These are phyloP conservation scores for Molorchus minor DNA, from an alignment of 2,888 invertebrate genomes.

Conservation along the genomic window DNA sequence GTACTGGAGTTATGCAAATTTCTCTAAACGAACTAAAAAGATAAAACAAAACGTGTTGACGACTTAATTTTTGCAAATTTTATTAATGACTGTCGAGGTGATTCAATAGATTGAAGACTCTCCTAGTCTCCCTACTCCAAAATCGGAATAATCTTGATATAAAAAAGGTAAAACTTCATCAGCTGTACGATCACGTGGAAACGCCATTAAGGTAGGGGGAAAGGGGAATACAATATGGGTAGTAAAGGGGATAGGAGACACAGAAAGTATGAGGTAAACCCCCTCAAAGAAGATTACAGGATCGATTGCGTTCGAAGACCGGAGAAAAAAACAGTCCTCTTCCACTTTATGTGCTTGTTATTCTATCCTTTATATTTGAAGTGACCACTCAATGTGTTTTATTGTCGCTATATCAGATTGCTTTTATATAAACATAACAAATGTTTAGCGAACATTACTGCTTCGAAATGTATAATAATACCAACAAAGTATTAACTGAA, in stretches of 20 bases:
- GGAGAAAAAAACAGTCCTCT: conserved; percentile 46
- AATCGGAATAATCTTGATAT: no score
- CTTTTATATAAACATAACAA: conserved; percentile 55
- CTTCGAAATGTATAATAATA: neutral
- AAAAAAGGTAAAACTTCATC: conserved; percentile 35
- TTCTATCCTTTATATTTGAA: conserved; percentile 60
- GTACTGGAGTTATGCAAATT: neutral
- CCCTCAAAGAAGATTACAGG: conserved; percentile 58
- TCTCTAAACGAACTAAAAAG: no score
- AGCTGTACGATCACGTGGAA: conserved; percentile 40
- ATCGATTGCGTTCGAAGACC: conserved; percentile 58
- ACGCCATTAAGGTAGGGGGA: conserved; percentile 41
- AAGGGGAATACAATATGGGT: conserved; percentile 46
- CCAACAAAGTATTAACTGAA: no score
- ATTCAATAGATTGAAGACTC: no score
- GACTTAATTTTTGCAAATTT: no score
- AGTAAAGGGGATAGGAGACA: conserved; percentile 42
- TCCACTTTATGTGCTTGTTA: conserved; percentile 60
- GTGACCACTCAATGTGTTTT: conserved; percentile 61
- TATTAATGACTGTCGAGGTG: no score
- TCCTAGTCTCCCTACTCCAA: no score
- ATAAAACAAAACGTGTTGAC: no score
- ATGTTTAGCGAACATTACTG: conserved; percentile 34
- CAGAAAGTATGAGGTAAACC: conserved; percentile 50
- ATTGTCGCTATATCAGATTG: conserved; percentile 58